A percentile compares a stretch with the other conserved stretches of the same genome.
These are phyloP conservation scores for Pseudonaja textilis DNA, from an alignment of 2,113 vertebrate genomes.

Conservation along the genomic window DNA sequence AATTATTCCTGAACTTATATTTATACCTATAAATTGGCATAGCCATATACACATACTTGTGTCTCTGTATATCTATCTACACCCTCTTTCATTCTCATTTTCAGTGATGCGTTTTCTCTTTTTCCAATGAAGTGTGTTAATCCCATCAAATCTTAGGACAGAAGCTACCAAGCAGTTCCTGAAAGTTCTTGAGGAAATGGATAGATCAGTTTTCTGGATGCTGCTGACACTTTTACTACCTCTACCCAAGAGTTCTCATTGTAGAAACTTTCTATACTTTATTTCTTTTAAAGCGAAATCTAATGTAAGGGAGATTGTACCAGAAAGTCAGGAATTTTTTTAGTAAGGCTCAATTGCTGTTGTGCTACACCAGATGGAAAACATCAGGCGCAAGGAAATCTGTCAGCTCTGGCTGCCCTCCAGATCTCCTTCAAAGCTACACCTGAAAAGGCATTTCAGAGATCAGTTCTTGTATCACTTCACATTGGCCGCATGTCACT, in stretches of 20 bases:
- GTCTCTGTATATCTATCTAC: not conserved
- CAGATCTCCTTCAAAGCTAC: constrained; percentile 39
- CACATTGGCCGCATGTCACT: rapidly evolving
- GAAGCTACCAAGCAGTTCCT: not conserved
- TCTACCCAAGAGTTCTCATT: not conserved
- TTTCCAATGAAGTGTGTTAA: not conserved
- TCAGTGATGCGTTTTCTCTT: not conserved
- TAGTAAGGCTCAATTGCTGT: not conserved
- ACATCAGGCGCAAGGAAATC: not conserved
- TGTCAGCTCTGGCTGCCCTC: not conserved
- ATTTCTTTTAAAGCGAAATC: not conserved
- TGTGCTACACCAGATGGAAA: constrained; percentile 35
- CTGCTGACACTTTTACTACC: not conserved
- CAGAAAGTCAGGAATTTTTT: not conserved
- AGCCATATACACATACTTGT: not conserved
- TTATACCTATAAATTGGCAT: not conserved
- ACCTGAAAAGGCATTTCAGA: constrained; percentile 15
- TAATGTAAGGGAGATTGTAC: not conserved
- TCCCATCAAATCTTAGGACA: not conserved
- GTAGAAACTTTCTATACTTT: not conserved
- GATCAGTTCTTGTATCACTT: not conserved
- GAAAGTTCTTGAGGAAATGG: not conserved
- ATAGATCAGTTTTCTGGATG: not conserved
- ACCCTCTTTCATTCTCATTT: not conserved
- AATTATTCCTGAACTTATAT: not conserved